phyloP scores from a whole-genome alignment of 2,888 invertebrate genomes.

The Pyrocoelia pectoralis region DNA sequence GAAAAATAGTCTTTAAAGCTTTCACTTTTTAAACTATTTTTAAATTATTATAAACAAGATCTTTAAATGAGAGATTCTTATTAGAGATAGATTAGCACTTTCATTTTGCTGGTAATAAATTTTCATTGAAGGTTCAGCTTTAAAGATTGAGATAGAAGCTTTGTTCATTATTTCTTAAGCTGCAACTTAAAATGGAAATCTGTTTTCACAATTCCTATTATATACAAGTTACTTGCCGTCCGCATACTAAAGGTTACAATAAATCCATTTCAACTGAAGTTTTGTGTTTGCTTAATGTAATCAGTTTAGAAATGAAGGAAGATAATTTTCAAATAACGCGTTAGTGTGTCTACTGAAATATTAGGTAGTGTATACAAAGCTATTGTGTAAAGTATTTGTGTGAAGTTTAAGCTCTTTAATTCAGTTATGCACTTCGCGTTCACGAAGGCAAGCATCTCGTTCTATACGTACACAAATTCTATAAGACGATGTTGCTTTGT shows the following conservation, averaged over 20 bases:
- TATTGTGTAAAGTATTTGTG: slow-evolving; percentile 29
- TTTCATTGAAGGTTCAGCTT: neutral
- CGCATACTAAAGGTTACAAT: slow-evolving; percentile 4
- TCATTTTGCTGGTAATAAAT: neutral
- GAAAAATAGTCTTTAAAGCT: too few species aligned
- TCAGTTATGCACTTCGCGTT: slow-evolving; percentile 30
- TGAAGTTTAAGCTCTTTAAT: slow-evolving; percentile 33
- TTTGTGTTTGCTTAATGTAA: slow-evolving; percentile 1
- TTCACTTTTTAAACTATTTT: too few species aligned
- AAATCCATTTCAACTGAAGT: neutral
- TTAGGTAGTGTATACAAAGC: slow-evolving; percentile 2
- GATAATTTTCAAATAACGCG: neutral
- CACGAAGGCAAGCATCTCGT: slow-evolving; percentile 19
- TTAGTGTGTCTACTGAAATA: slow-evolving; percentile 1
- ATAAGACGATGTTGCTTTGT: slow-evolving; percentile 35
- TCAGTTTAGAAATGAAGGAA: neutral
- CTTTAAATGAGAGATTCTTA: neutral
- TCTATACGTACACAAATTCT: slow-evolving; percentile 32
- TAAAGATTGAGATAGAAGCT: neutral
- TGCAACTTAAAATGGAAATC: slow-evolving; percentile 16
- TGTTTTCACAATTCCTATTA: slow-evolving; percentile 14
- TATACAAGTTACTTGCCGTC: slow-evolving; percentile 7
- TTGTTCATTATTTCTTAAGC: slow-evolving; percentile 20
- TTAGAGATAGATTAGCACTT: neutral
- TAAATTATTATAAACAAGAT: too few species aligned